A percentile compares a stretch with the other conserved stretches of the same genome.
phyloP scores from a whole-genome alignment of 2,797 vertebrate genomes.

The Bucorvus abyssinicus region DNA sequence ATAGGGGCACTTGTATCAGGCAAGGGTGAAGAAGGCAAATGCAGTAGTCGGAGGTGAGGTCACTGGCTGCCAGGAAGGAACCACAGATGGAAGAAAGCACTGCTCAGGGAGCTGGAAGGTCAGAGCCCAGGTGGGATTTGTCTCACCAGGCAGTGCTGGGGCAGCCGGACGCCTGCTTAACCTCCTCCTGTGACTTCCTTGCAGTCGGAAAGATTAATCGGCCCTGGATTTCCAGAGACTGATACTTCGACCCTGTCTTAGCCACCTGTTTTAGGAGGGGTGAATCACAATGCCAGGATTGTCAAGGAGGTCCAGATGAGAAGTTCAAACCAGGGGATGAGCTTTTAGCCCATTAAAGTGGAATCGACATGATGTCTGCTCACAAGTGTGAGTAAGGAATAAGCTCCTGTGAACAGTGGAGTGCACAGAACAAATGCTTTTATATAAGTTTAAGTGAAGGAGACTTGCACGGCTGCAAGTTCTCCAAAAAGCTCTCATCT shows the following conservation, averaged over 20 bases:
- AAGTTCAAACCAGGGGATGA: background rate
- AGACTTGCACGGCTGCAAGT: background rate
- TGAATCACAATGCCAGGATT: background rate
- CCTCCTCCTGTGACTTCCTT: background rate
- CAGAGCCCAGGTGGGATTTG: constrained; percentile 33
- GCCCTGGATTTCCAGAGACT: background rate
- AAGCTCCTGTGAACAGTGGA: background rate
- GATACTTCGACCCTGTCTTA: background rate
- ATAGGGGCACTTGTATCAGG: background rate
- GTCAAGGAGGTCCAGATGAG: background rate
- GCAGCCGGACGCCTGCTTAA: background rate
- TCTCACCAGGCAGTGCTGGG: background rate
- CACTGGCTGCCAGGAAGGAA: constrained; percentile 13
- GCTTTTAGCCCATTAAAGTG: background rate
- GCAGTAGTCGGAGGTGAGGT: background rate
- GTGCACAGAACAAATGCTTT: background rate
- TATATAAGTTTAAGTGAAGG: background rate
- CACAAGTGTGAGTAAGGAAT: background rate
- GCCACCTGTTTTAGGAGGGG: constrained; percentile 10
- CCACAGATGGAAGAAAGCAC: background rate
- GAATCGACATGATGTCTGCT: background rate
- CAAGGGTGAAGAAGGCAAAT: constrained; percentile 1
- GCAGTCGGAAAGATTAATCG: background rate
- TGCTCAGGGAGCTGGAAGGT: background rate
- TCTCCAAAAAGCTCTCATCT: background rate